phyloP scores from a whole-genome alignment of 2,113 vertebrate species.

The Fulica atra region DNA sequence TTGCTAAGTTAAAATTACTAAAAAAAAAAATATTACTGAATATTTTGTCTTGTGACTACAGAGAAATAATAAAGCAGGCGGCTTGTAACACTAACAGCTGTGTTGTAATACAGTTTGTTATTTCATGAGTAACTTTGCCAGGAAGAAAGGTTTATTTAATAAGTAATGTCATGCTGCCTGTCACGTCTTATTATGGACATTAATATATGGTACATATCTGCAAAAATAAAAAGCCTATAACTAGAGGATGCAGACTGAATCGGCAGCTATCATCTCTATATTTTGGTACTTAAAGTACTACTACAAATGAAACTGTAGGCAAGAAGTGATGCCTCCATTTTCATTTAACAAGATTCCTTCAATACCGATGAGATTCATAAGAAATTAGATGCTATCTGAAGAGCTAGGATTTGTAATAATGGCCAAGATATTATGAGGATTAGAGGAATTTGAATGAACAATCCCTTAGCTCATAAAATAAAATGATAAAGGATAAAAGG shows the following conservation, averaged over 20 bases:
- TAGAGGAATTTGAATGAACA: conserved; percentile 74
- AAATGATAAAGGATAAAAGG: conserved; percentile 69
- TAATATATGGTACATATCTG: neutral
- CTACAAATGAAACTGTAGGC: conserved; percentile 62
- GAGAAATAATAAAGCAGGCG: neutral
- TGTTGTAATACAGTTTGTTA: neutral
- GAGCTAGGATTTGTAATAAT: conserved; percentile 74
- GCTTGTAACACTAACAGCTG: neutral
- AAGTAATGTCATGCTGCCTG: neutral
- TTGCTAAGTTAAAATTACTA: neutral
- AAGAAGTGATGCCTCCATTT: conserved; percentile 66
- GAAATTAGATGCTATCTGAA: conserved; percentile 68
- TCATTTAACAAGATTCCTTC: conserved; percentile 69
- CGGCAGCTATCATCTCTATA: neutral
- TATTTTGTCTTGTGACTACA: neutral
- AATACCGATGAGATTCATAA: conserved; percentile 68
- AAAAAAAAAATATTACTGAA: neutral
- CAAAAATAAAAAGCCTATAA: neutral
- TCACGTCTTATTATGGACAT: neutral
- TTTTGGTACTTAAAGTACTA: conserved; percentile 45
- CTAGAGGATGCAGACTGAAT: neutral
- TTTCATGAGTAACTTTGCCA: neutral
- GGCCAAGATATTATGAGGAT: conserved; percentile 71
- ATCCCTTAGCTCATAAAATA: conserved; percentile 74
- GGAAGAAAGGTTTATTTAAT: neutral